Evolutionary conservation across 2,797 vertebrate genomes (phyloP), one percentile per base, ranked within the genome.

Genomic region (Epinephelus malabaricus): DNA sequence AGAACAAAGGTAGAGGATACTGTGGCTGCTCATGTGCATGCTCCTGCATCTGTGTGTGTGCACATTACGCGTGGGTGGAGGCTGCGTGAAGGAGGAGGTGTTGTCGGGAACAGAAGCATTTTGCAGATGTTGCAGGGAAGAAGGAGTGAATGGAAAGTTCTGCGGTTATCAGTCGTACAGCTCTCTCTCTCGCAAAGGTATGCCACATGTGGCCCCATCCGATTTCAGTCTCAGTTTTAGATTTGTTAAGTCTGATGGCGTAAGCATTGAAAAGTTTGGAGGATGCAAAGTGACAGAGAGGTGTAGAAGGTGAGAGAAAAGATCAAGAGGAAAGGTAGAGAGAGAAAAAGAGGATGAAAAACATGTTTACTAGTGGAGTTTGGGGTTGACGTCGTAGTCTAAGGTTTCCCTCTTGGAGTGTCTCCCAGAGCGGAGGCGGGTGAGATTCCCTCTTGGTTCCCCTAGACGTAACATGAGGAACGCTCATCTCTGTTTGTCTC

Each of bases 331-430:
- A 30, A 27, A 61, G 51, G 30, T 27, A 50, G 47, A 77, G 46
- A 45, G 54, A 53, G 50, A 47, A 45, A 43, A 54, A 59, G 73
- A 84, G 51, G 66, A 75, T 72, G 76, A 96, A 96, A 97, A 97
- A 97, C 96, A 97, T 97, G 96, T 98, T 97, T 97, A 97, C 96
- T 94, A 84, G 93, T 92, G 92, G 92, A 95, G 90, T 78, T 54
- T 82, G 78, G 82, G 91, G 92, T 95, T 97, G 96, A 96, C 94
- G 93, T 96, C 94, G 95, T 89, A 94, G 94, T 96, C 95, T 97
- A 95, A 97, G 96, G 96, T 97, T 97, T 97, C 96, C 96, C 96
- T 96, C 95, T 91, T 96, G 96, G 97, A 97, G 91, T 70, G 85
- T 85, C 74, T 96, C 96, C 96, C 96, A 95, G 96, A 91, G 93